Evolutionary conservation across 2,888 invertebrate species (phyloP).

Genomic region (Ectemnius lituratus): DNA sequence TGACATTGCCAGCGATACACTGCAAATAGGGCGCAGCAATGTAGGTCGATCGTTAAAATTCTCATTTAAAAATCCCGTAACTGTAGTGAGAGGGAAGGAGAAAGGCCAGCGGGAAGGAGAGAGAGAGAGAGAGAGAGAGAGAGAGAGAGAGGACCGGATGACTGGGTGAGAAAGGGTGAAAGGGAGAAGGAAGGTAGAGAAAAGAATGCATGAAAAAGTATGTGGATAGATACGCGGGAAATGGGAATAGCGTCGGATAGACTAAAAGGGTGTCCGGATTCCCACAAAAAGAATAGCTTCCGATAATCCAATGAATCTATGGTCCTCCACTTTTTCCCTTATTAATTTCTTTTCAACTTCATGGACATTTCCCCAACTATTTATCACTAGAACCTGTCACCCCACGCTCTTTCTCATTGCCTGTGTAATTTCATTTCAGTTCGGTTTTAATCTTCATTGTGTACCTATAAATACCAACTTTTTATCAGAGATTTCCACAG

Average conservation of each 20-base stretch:
- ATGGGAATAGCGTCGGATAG: constrained; percentile 15
- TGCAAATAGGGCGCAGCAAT: constrained; percentile 65
- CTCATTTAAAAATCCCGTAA: constrained; percentile 71
- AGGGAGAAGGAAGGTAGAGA: constrained; percentile 16
- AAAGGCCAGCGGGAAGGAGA: constrained; percentile 22
- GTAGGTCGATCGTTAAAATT: constrained; percentile 75
- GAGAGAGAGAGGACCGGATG: constrained; percentile 23
- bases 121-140: constrained; percentile 24
- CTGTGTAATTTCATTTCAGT: constrained; percentile 24
- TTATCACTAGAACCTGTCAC: background rate
- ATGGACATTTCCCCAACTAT: constrained; percentile 27
- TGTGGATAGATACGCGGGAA: background rate
- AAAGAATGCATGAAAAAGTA: constrained; percentile 8
- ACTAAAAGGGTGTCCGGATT: constrained; percentile 11
- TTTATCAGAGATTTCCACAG: no score
- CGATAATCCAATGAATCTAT: constrained; percentile 52
- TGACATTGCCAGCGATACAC: constrained; percentile 65
- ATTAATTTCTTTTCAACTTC: constrained; percentile 39
- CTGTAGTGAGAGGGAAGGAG: constrained; percentile 39
- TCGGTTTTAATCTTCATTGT: constrained; percentile 12
- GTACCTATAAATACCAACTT: no score
- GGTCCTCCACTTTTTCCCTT: constrained; percentile 45
- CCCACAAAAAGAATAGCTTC: constrained; percentile 28
- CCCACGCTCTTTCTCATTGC: constrained; percentile 22
- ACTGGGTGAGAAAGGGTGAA: constrained; percentile 20